Evolutionary conservation across 2,888 invertebrate genomes (phyloP), one percentile per base, ranked within the genome.

Genomic region (Mesopsocus fuscifrons): DNA sequence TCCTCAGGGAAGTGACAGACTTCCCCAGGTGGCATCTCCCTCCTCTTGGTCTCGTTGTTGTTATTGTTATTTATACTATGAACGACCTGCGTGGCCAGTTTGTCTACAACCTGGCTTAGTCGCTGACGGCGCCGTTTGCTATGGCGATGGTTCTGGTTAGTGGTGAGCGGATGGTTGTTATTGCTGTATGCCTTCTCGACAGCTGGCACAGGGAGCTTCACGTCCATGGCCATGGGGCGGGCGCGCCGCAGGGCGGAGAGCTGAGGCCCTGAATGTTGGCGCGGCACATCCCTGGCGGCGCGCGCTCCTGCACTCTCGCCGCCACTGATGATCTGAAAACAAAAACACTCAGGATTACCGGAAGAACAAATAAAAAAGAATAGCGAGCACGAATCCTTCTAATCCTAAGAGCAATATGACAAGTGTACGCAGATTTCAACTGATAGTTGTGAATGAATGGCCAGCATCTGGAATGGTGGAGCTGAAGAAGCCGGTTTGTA

Each of bases 71-170:
- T 60, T 46, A 57, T 55, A 41, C 57, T 53, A 26, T 59, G 60
- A 38, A 62, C 54, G 20, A 53, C 53, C 34, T 57, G 56, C 6
- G 67, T 68, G 16, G 69, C 66, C 3, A 85, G 68, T 53, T 79
- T 82, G 56, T 85, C 83, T 46, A 88, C 65, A 17, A 88, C 78
- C 47, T 77, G 79, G 43, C 80, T 82, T 15, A 87, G 67, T 32
- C 85, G 69, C 57, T 82, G 77, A 49, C 82, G 71, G 59, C 85
- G 87, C 50, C 77, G 68, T 51, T 76, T 72, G 56, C 78, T 77
- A 59, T 65, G 57, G 52, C 71, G 66, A 62, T 70, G 68, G 52
- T 74, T 74, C 48, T 73, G 68, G 52, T 74, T 74, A 48, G 69
- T 65, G 47, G 69, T 68, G 48, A 69, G 66, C 42, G 71, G 70